Conservation (phyloP, 2,797 vertebrate species). For the Premnoplex brunnescens region DNA sequence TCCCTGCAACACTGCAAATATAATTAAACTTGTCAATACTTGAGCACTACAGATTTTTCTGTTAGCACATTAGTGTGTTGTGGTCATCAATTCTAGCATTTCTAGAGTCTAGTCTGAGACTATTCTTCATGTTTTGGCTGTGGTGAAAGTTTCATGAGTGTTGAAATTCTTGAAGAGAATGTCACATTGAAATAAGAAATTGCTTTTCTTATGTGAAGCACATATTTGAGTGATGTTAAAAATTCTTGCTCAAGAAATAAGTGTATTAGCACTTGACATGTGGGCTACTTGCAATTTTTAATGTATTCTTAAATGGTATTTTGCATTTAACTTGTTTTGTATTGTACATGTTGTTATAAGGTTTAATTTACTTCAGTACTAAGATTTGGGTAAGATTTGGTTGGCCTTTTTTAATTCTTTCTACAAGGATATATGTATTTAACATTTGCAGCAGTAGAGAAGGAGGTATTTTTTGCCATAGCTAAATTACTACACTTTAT, state of each 20-base stretch:
- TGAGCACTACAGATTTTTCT: neutral
- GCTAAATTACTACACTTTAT: neutral
- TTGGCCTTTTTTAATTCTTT: neutral
- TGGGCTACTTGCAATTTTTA: neutral
- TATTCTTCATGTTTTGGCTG: neutral
- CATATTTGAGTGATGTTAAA: neutral
- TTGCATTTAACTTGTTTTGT: conserved; percentile 16
- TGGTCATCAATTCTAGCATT: neutral
- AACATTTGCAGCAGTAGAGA: neutral
- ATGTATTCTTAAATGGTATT: neutral
- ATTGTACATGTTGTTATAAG: neutral
- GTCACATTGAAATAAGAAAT: neutral
- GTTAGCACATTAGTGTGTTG: neutral
- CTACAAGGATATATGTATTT: neutral
- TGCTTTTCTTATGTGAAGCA: neutral
- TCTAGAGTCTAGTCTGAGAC: neutral
- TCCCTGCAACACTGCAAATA: neutral
- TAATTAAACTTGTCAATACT: neutral
- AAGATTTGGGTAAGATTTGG: neutral
- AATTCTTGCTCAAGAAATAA: neutral
- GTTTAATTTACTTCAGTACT: conserved; percentile 51
- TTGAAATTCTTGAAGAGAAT: neutral
- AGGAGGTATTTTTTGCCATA: neutral
- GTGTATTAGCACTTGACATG: neutral
- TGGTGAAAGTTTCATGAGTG: neutral